Evolutionary conservation across 2,888 invertebrate genomes (phyloP).

Genomic region (Drosophila testacea): DNA sequence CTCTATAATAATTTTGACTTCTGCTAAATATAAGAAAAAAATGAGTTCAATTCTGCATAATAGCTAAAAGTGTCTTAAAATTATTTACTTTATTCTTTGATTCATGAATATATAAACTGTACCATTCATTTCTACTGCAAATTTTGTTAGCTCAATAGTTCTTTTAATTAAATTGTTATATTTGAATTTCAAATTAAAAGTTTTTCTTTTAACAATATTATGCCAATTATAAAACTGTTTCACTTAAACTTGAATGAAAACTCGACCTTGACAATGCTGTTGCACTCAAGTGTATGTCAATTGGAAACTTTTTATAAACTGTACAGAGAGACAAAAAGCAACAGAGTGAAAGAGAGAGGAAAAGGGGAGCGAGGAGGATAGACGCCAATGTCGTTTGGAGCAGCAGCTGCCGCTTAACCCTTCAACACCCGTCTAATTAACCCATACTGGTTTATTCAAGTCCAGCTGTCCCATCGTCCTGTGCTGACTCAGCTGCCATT

Average conservation of each 20-base stretch:
- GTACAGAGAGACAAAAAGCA: background rate
- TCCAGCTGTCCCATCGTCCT: conserved; percentile 11
- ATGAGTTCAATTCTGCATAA: too few relatives aligned
- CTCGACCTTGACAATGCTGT: conserved; percentile 45
- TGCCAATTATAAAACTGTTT: background rate
- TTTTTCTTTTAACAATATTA: too few relatives aligned
- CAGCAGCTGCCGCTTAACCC: conserved; percentile 58
- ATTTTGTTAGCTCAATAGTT: background rate
- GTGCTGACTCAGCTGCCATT: conserved; percentile 60
- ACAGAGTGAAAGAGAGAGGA: background rate
- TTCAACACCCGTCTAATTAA: conserved; percentile 73
- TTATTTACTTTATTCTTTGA: too few relatives aligned
- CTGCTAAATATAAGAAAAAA: too few relatives aligned
- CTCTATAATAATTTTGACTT: too few relatives aligned
- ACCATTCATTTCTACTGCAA: too few relatives aligned
- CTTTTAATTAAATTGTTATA: too few relatives aligned
- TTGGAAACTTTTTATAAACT: conserved; percentile 11
- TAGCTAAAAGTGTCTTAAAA: too few relatives aligned
- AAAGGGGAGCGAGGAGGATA: background rate
- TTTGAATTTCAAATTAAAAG: too few relatives aligned
- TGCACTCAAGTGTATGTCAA: conserved; percentile 38
- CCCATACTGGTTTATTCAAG: conserved; percentile 45
- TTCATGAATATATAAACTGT: too few relatives aligned
- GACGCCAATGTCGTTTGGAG: conserved; percentile 21
- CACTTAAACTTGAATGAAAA: background rate